Percentiles rank a stretch among this genome's conserved stretches.
Conservation (phyloP, 1,140 invertebrate species). For the Lethrus apterus region DNA sequence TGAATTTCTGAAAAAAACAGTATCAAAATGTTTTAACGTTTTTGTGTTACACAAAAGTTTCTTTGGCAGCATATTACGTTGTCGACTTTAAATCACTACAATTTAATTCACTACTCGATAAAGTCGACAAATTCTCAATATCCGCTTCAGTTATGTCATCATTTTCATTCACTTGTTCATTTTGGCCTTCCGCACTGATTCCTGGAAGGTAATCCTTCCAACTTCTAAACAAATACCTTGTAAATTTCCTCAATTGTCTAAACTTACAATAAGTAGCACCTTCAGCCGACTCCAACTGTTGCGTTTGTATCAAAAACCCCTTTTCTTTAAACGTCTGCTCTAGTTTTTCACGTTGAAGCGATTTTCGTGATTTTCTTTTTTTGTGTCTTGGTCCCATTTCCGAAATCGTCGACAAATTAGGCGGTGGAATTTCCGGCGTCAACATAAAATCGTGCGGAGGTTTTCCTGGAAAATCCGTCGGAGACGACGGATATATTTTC, state of each 20-base stretch:
- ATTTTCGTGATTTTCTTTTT: constrained; percentile 72
- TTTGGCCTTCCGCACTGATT: constrained; percentile 15
- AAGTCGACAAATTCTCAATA: constrained; percentile 7
- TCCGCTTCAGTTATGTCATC: too few relatives aligned
- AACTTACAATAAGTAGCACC: constrained; percentile 92
- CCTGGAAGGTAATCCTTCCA: constrained; percentile 90
- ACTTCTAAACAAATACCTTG: constrained; percentile 81
- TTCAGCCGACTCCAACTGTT: constrained; percentile 84
- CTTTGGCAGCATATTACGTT: too few relatives aligned
- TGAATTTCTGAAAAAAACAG: too few relatives aligned
- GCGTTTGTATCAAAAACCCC: constrained; percentile 86
- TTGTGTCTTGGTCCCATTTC: constrained; percentile 32
- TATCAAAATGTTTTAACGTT: too few relatives aligned
- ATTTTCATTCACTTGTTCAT: constrained; percentile 14
- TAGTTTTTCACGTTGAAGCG: constrained; percentile 75
- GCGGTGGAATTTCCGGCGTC: constrained; percentile 40
- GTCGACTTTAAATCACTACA: too few relatives aligned
- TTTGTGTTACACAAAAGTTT: too few relatives aligned
- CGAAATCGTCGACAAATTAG: constrained; percentile 24
- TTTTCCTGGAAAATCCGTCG: constrained; percentile 25
- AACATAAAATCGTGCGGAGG: constrained; percentile 39
- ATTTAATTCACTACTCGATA: constrained; percentile 9
- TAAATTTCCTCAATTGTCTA: constrained; percentile 82
- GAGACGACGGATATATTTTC: constrained; percentile 42
- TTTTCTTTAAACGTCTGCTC: constrained; percentile 90